phyloP scores from a whole-genome alignment of 2,888 invertebrate genomes.

The Bellardia bayeri region DNA sequence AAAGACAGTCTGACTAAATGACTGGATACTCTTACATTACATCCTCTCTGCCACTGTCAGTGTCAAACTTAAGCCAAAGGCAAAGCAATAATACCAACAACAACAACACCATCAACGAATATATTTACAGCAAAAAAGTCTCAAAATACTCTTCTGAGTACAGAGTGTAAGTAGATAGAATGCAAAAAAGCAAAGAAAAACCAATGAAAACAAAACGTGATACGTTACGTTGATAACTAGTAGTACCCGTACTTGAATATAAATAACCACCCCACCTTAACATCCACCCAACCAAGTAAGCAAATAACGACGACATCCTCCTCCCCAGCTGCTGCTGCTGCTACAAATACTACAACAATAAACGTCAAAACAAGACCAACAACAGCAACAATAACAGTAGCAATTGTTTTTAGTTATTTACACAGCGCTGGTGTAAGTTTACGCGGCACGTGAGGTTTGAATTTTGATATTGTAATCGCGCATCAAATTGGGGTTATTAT shows the following conservation, averaged over 20 bases:
- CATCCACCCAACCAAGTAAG: slow-evolving; percentile 41
- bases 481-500: slow-evolving; percentile 40
- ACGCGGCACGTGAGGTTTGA: slow-evolving; percentile 57
- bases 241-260: slow-evolving; percentile 25
- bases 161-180: neutral
- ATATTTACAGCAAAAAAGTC: neutral
- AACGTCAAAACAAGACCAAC: slow-evolving; percentile 19
- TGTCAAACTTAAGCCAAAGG: slow-evolving; percentile 75
- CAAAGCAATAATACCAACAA: slow-evolving; percentile 53
- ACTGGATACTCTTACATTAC: slow-evolving; percentile 17
- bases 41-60: slow-evolving; percentile 76
- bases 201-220: slow-evolving; percentile 62
- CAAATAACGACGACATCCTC: slow-evolving; percentile 19
- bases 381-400: slow-evolving; percentile 24
- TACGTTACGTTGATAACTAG: slow-evolving; percentile 42
- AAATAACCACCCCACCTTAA: slow-evolving; percentile 48
- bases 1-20: slow-evolving; percentile 26
- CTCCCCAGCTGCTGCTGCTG: neutral
- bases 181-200: neutral
- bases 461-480: slow-evolving; percentile 42
- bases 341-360: neutral
- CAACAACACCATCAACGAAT: slow-evolving; percentile 2
- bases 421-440: slow-evolving; percentile 21
- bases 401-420: slow-evolving; percentile 29
- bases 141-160: slow-evolving; percentile 30